Base-by-base conservation (phyloP, 2,888 invertebrate species). In the Disparrhopalites patrizii region DNA sequence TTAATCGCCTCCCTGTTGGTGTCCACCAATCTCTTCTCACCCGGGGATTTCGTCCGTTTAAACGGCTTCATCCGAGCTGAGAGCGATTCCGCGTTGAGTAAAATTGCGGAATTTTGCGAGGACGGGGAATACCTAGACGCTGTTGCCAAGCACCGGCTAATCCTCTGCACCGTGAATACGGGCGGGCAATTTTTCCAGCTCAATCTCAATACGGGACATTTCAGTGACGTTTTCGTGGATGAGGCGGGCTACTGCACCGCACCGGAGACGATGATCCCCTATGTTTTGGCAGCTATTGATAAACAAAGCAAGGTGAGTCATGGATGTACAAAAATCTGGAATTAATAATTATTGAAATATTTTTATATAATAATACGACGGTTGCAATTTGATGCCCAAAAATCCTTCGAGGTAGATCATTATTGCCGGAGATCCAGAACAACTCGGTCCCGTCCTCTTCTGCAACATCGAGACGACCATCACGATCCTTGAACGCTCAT, bases 141-240 rank as follows among this genome's bases (percentile, higher is more conserved):
- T 65, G 81, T 93, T 23, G 87, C 88, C 0, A 83, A 88, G 62
- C 89, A 92, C 78, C 84, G 91, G 51, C 85, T 96, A 18, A 89
- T 91, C 2, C 85, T 96, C 43, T 86, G 89, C n/a, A 97, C 96
- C 0, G 94, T 93, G 77, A 81, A 82, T 10, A 85, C 87, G 23
- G 80, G 92, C 0, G 92, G 93, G 0, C 79, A 83, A 52, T 79
- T 93, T 20, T 81, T 85, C 64, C 83, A 83, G 64, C 84, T 90
- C 82, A 86, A 85, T 1, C 85, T 93, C n/a, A 77, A 76, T 23
- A 81, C 82, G 65, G 90, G 88, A 0, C 93, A 95, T 78, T 96
- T 95, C 78, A 90, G 93, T 0, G 96, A 97, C 77, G 83, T 93
- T 0, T 83, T 96, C 66, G 83, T 97, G 15, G 97, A 97, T 77